These are phyloP conservation scores for Carcharodon carcharias DNA, from an alignment of 2,797 vertebrate genomes.

Conservation along the genomic window DNA sequence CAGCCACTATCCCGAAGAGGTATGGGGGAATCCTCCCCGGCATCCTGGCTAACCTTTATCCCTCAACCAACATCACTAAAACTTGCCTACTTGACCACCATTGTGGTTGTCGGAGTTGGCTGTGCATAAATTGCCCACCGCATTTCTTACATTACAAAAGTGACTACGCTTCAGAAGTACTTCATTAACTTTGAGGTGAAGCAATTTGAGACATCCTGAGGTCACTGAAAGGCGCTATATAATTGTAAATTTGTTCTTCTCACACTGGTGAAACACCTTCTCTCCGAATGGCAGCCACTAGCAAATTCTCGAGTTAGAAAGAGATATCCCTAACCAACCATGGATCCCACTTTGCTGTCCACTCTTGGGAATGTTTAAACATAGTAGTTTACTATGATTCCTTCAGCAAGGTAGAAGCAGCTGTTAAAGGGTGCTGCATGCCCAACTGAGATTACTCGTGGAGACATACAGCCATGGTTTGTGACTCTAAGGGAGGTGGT, in stretches of 20 bases:
- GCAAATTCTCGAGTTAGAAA: neutral
- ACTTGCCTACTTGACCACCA: neutral
- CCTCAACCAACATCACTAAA: no score
- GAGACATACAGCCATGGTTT: no score
- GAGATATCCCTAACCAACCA: neutral
- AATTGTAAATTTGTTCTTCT: neutral
- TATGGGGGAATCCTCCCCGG: neutral
- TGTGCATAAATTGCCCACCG: neutral
- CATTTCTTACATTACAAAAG: neutral
- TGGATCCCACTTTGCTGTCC: no score
- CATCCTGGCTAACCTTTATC: neutral
- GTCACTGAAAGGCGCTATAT: neutral
- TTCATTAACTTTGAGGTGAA: neutral
- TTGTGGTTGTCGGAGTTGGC: neutral
- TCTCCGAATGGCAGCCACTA: neutral
- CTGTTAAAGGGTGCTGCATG: no score
- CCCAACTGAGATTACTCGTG: no score
- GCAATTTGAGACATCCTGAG: neutral
- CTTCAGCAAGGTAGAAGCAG: no score
- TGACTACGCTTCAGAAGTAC: neutral
- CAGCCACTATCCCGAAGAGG: neutral
- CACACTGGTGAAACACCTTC: neutral
- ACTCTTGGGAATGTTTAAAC: no score
- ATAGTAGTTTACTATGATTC: no score
- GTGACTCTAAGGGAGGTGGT: no score